Base-by-base conservation (phyloP, 2,113 vertebrate species). In the Larimichthys polyactis region DNA sequence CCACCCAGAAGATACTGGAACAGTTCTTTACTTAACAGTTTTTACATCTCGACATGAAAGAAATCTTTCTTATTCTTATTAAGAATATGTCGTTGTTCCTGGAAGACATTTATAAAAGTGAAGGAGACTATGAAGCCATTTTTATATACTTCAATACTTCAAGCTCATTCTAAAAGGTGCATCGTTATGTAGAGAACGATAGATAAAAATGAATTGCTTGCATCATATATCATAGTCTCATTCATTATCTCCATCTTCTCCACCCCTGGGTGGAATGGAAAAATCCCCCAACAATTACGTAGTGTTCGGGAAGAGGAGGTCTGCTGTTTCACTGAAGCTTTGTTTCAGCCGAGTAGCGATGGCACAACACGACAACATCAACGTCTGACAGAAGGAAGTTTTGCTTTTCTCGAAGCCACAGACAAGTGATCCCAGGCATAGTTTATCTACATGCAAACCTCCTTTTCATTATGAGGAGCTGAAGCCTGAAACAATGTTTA, bases 201-300 rank as follows among this genome's bases (percentile, higher is more conserved):
- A 40, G 36, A 40, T 40, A 40, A 40, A 40, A 40, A 40, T 40
- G 1, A 40, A 69, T 36, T 17, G 7, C 12, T 55, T 9, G 16
- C 3, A 74, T 78, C 29, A 43, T 57, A 27, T 40, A 9, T 51
- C 43, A 49, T 29, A 65, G 75, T 79, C 27, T 3, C 11, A 40
- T 11, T 12, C n/a, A 12, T 48, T 62, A 48, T 5, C 24, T 68
- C 3, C 43, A 58, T 48, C 75, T 65, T 24, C 52, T 63, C 71
- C 78, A 66, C 40, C 48, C 51, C 69, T 0, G 54, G 70, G 27
- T 68, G 69, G 75, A 88, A 81, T 78, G 77, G 24, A 54, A 87
- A 83, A 72, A 49, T 54, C 14, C 58, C 66, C 15, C 49, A 40
- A 49, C 63, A 85, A 65, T 76, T 27, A 80, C 32, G n/a, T n/a